A percentile compares a stretch with the other conserved stretches of the same genome.
Evolutionary conservation across 1,140 invertebrate genomes (phyloP).

Genomic region (Diorhabda elongata): DNA sequence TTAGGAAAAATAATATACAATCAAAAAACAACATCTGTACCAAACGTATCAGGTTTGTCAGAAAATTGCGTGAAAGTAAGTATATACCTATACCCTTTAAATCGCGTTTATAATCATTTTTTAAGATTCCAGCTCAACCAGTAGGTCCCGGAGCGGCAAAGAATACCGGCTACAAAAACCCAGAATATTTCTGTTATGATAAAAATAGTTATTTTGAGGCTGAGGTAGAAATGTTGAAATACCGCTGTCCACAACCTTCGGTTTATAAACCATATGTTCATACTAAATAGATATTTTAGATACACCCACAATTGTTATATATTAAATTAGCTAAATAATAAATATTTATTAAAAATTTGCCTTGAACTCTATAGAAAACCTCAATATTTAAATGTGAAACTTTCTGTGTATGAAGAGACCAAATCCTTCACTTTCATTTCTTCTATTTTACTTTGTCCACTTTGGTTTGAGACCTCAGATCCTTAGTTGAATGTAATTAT

Average conservation of each 20-base stretch:
- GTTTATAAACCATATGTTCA: constrained; percentile 20
- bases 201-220: constrained; percentile 75
- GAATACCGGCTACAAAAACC: constrained; percentile 71
- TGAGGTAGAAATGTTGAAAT: constrained; percentile 78
- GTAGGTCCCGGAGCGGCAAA: constrained; percentile 73
- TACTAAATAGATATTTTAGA: background rate
- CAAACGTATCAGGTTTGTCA: constrained; percentile 61
- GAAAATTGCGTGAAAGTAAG: constrained; percentile 53
- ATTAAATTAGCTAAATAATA: too few relatives aligned
- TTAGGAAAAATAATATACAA: constrained; percentile 38
- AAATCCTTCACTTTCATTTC: too few relatives aligned
- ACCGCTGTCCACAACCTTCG: constrained; percentile 65
- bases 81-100: background rate
- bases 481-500: too few relatives aligned
- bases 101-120: background rate
- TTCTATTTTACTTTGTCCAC: too few relatives aligned
- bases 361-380: too few relatives aligned
- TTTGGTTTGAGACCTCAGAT: too few relatives aligned
- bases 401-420: too few relatives aligned
- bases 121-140: constrained; percentile 50
- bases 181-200: constrained; percentile 82
- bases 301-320: too few relatives aligned
- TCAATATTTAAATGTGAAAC: too few relatives aligned
- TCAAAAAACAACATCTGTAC: constrained; percentile 23
- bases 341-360: too few relatives aligned